Conservation (phyloP, 2,888 invertebrate genomes). For the Sarcophaga subvicina region DNA sequence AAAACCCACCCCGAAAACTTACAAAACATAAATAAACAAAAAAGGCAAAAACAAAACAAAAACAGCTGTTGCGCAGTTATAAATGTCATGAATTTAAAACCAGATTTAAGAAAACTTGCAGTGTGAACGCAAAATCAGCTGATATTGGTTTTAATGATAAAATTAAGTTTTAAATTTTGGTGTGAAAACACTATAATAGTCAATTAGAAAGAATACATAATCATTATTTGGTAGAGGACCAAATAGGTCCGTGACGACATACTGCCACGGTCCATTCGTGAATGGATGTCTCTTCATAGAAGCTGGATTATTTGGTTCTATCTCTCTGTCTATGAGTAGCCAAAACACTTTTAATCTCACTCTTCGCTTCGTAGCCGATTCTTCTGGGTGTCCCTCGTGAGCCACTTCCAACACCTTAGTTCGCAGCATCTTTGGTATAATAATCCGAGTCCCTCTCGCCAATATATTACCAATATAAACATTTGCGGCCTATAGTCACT, state of each 20-base stretch:
- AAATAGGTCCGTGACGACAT: constrained; percentile 5
- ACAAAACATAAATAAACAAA: too few relatives aligned
- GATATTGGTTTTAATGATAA: too few relatives aligned
- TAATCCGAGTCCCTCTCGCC: too few relatives aligned
- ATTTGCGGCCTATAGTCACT: background rate
- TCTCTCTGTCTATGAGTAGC: constrained; percentile 35
- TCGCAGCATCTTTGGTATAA: background rate
- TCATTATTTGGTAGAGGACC: constrained; percentile 31
- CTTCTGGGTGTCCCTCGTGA: constrained; percentile 9
- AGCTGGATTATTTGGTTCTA: constrained; percentile 3
- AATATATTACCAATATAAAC: too few relatives aligned
- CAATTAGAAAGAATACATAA: constrained; percentile 17
- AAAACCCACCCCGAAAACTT: too few relatives aligned
- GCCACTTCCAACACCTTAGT: background rate
- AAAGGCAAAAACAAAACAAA: too few relatives aligned
- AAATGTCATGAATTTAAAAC: too few relatives aligned
- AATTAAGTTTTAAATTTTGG: too few relatives aligned
- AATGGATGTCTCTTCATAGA: background rate
- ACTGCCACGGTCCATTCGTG: constrained; percentile 14
- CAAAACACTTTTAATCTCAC: constrained; percentile 30
- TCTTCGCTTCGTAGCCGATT: constrained; percentile 36
- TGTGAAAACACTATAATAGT: constrained; percentile 6
- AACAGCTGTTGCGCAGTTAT: too few relatives aligned
- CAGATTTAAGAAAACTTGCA: too few relatives aligned
- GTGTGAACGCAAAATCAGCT: too few relatives aligned